Percentiles rank a stretch among this genome's conserved stretches.
Conservation (phyloP, 2,797 vertebrate genomes). For the Sciaenops ocellatus region DNA sequence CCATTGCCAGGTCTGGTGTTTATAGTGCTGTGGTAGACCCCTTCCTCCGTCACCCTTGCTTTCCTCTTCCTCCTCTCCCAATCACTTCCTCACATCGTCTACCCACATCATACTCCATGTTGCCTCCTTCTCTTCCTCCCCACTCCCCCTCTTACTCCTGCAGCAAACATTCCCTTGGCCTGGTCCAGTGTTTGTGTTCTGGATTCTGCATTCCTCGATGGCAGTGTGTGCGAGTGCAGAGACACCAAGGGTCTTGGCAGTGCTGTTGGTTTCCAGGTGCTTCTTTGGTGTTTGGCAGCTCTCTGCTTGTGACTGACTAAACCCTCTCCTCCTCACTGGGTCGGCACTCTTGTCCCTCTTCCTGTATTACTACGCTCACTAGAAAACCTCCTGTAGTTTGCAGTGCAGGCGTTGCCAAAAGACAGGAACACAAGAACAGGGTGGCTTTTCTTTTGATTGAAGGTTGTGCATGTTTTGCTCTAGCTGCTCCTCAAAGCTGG, state of each 20-base stretch:
- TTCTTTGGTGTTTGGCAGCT: slow-evolving; percentile 65
- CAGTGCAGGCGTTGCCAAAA: slow-evolving; percentile 43
- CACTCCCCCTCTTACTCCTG: slow-evolving; percentile 44
- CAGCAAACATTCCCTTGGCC: slow-evolving; percentile 66
- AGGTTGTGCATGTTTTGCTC: slow-evolving; percentile 55
- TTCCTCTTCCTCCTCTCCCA: slow-evolving; percentile 41
- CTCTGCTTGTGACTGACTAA: slow-evolving; percentile 41
- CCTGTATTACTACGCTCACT: slow-evolving; percentile 12
- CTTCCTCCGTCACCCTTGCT: slow-evolving; percentile 43
- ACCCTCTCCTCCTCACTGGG: slow-evolving; percentile 30
- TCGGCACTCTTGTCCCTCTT: slow-evolving; percentile 38
- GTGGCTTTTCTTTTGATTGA: slow-evolving; percentile 54
- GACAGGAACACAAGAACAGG: slow-evolving; percentile 45
- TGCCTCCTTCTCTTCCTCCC: slow-evolving; percentile 19
- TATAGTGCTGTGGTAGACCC: slow-evolving; percentile 56
- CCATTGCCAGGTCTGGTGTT: slow-evolving; percentile 61
- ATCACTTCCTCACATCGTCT: slow-evolving; percentile 34
- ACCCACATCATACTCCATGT: slow-evolving; percentile 28
- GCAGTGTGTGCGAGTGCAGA: slow-evolving; percentile 57
- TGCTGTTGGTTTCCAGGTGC: slow-evolving; percentile 65
- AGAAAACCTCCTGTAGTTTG: slow-evolving; percentile 51
- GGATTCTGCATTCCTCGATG: slow-evolving; percentile 80
- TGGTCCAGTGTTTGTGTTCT: slow-evolving; percentile 76
- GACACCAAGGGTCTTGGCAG: slow-evolving; percentile 59
- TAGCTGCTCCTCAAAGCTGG: slow-evolving; percentile 51